Conservation (phyloP, 2,113 vertebrate species). For the Fukomys damarensis region DNA sequence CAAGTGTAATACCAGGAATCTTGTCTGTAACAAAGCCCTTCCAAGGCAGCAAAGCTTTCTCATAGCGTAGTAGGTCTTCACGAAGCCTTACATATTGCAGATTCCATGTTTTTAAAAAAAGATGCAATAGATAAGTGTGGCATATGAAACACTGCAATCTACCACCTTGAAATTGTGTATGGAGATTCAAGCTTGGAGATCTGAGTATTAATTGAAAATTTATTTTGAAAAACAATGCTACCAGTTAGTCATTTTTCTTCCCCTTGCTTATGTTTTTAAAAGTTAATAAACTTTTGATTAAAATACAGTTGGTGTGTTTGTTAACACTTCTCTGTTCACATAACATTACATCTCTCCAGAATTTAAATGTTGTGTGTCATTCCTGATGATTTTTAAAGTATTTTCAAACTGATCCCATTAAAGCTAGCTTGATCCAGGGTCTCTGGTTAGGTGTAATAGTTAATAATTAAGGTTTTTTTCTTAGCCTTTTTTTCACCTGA, state of each 20-base stretch:
- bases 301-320: slow-evolving; percentile 79
- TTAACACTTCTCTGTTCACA: slow-evolving; percentile 50
- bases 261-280: slow-evolving; percentile 88
- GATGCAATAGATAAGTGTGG: slow-evolving; percentile 55
- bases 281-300: slow-evolving; percentile 89
- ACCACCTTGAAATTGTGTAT: too few species aligned
- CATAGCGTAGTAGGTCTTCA: slow-evolving; percentile 64
- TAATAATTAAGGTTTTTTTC: background rate
- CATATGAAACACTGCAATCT: slow-evolving; percentile 77
- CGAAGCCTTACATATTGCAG: slow-evolving; percentile 62
- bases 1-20: slow-evolving; percentile 66
- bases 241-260: slow-evolving; percentile 88
- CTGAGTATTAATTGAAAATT: slow-evolving; percentile 85
- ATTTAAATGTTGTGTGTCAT: background rate
- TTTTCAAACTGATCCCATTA: too few species aligned
- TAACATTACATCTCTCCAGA: background rate
- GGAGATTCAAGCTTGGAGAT: slow-evolving; percentile 82
- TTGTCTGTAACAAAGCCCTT: slow-evolving; percentile 74
- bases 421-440: background rate
- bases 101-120: slow-evolving; percentile 66
- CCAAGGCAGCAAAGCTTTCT: slow-evolving; percentile 53
- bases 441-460: background rate
- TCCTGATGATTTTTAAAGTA: slow-evolving; percentile 15
- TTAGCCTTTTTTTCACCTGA: background rate
- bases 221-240: slow-evolving; percentile 88